These are phyloP conservation scores for Harmothoe impar DNA, from an alignment of 2,888 invertebrate species.

Conservation along the genomic window DNA sequence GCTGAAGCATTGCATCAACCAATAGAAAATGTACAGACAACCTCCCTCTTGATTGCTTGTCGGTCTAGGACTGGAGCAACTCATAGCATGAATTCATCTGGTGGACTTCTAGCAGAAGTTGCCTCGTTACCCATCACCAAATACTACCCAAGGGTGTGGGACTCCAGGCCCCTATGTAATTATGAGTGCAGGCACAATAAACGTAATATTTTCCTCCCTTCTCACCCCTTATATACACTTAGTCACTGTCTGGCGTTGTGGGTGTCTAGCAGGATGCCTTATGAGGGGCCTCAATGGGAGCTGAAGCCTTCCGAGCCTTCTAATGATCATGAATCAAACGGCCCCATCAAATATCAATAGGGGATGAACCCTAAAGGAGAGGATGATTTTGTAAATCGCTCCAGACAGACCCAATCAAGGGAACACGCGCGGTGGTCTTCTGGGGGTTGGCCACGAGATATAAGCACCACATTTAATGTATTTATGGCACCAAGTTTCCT, in stretches of 20 bases:
- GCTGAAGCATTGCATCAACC: no score
- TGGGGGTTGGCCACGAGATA: not conserved
- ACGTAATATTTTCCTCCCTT: not conserved
- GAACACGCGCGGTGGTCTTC: not conserved
- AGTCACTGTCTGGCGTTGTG: not conserved
- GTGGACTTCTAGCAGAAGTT: no score
- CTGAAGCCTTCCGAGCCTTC: not conserved
- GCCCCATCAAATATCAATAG: slow-evolving; percentile 1
- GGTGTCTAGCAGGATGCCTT: not conserved
- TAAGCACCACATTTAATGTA: not conserved
- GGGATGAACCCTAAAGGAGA: not conserved
- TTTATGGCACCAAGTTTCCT: not conserved
- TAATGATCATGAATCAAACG: not conserved
- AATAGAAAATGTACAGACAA: no score
- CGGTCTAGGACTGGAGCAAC: no score
- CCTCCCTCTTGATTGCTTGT: no score
- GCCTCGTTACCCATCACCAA: not conserved
- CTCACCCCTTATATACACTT: not conserved
- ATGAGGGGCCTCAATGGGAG: not conserved
- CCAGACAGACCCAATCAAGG: slow-evolving; percentile 13
- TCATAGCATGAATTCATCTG: no score
- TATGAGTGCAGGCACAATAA: not conserved
- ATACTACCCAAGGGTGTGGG: not conserved
- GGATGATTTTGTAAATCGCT: slow-evolving; percentile 15
- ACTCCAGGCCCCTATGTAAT: not conserved